These are phyloP conservation scores for Seira sanloemensis DNA, from an alignment of 2,888 invertebrate species.

Conservation along the genomic window DNA sequence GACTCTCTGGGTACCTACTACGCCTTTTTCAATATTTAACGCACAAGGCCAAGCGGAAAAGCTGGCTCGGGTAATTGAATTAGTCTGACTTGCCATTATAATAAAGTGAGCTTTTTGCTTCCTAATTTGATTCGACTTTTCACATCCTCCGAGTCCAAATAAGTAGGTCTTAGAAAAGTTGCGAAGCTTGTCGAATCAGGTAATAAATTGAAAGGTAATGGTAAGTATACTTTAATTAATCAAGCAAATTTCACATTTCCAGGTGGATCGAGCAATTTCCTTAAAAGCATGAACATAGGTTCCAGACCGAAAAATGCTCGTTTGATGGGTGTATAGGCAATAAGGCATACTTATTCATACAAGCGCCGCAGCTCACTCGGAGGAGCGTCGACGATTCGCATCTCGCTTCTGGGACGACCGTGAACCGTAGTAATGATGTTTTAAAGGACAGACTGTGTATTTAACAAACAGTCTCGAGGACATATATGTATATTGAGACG, in stretches of 20 bases:
- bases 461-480: background rate
- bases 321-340: background rate
- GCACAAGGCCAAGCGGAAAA: background rate
- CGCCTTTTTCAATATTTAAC: too few species aligned
- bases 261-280: background rate
- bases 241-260: background rate
- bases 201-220: too few species aligned
- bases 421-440: conserved; percentile 12
- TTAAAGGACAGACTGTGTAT: background rate
- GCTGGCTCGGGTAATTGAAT: background rate
- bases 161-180: too few species aligned
- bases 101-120: background rate
- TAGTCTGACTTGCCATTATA: background rate
- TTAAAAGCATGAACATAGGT: too few species aligned
- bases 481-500: background rate
- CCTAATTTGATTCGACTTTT: too few species aligned
- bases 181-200: too few species aligned
- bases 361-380: background rate
- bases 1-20: too few species aligned
- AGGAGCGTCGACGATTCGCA: background rate
- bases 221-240: too few species aligned
- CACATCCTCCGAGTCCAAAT: too few species aligned
- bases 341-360: background rate
- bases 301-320: background rate
- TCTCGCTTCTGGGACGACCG: conserved; percentile 1